Percentiles rank a stretch among this genome's conserved stretches.
phyloP scores from a whole-genome alignment of 2,113 vertebrate genomes.

The Aegotheles bennettii region DNA sequence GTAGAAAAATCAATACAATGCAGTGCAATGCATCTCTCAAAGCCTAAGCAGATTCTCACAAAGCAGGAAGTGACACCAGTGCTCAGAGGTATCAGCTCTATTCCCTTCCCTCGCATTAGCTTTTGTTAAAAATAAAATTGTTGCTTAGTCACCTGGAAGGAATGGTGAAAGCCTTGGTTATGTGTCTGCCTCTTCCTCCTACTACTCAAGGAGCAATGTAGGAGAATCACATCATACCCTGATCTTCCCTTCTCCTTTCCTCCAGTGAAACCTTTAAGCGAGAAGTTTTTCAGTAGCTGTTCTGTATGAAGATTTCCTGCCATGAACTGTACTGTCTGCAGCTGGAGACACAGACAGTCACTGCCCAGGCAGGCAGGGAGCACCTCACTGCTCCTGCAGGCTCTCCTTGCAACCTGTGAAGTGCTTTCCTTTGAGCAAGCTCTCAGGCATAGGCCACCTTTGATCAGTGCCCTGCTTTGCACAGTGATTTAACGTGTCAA shows the following conservation, averaged over 20 bases:
- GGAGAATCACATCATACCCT: not conserved
- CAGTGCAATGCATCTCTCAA: not conserved
- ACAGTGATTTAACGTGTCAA: too few species aligned
- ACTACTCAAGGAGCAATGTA: not conserved
- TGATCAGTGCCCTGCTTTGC: not conserved
- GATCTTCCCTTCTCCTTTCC: not conserved
- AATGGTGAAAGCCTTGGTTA: not conserved
- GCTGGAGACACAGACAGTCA: slow-evolving; percentile 10
- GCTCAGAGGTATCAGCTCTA: not conserved
- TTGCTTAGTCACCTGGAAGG: slow-evolving; percentile 13
- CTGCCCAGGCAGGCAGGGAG: not conserved
- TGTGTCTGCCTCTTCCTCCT: not conserved
- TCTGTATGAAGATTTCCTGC: not conserved
- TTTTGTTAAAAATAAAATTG: slow-evolving; percentile 1
- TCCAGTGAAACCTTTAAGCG: not conserved
- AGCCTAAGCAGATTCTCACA: not conserved
- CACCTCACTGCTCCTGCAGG: accelerated
- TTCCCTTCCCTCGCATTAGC: not conserved
- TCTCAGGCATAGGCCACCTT: accelerated
- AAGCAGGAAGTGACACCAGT: not conserved
- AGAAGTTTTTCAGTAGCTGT: not conserved
- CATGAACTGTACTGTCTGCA: not conserved
- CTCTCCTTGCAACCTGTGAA: not conserved
- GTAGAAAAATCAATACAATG: not conserved
- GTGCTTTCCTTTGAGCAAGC: not conserved